Evolutionary conservation across 1,140 invertebrate species (phyloP).

Genomic region (Atopsyche davidsoni): DNA sequence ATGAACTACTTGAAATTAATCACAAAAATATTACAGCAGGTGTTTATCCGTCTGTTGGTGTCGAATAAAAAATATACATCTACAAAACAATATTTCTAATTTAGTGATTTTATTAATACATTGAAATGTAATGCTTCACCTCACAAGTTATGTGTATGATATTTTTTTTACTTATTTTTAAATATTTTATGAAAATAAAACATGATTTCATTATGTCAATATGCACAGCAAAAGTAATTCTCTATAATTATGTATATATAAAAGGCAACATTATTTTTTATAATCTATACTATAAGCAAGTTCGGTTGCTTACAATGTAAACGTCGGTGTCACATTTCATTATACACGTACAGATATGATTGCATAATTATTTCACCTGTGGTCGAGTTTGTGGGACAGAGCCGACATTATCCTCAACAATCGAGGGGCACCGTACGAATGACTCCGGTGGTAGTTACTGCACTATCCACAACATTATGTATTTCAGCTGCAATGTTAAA

Average conservation of each 20-base stretch:
- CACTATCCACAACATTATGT: not conserved
- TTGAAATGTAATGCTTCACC: no score
- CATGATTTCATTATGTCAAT: slow-evolving; percentile 5
- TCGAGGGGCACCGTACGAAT: no score
- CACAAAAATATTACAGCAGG: no score
- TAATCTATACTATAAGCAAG: not conserved
- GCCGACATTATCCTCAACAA: no score
- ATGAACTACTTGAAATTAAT: no score
- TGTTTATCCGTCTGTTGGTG: no score
- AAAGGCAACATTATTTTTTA: slow-evolving; percentile 11
- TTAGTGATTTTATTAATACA: no score
- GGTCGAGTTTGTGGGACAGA: no score
- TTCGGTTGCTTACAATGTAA: not conserved
- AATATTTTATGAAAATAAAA: slow-evolving; percentile 13
- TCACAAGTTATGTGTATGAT: no score
- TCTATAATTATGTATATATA: not conserved
- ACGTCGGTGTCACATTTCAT: not conserved
- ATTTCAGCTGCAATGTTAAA: not conserved
- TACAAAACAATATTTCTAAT: no score
- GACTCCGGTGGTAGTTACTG: not conserved
- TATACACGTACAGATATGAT: not conserved
- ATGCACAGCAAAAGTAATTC: slow-evolving; percentile 10
- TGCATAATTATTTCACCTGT: slow-evolving; percentile 2
- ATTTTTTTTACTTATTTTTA: no score
- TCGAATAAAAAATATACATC: no score